Percentiles rank a stretch among this genome's conserved stretches.
Evolutionary conservation across 2,888 invertebrate genomes (phyloP).

Genomic region (Amorpha juglandis): DNA sequence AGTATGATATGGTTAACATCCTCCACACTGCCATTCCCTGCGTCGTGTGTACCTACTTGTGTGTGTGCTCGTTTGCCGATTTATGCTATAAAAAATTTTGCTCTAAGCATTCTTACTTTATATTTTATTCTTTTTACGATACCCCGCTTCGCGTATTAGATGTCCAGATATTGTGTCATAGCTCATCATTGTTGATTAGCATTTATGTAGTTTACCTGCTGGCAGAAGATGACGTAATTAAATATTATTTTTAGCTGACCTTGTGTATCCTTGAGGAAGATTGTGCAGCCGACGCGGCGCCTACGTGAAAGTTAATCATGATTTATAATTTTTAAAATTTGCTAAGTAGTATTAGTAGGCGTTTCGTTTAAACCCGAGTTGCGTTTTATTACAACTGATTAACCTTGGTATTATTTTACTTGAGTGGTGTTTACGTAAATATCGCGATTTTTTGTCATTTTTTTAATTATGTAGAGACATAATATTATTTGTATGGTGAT

Average conservation of each 20-base stretch:
- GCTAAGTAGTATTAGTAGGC: slow-evolving; percentile 26
- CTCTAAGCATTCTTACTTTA: neutral
- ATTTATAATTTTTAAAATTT: slow-evolving; percentile 22
- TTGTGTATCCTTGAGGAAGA: slow-evolving; percentile 17
- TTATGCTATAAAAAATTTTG: too few relatives aligned
- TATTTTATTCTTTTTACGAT: neutral
- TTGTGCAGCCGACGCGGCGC: slow-evolving; percentile 12
- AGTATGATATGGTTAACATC: too few relatives aligned
- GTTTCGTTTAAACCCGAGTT: neutral
- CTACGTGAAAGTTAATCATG: slow-evolving; percentile 14
- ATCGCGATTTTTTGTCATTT: too few relatives aligned
- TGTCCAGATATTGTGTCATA: slow-evolving; percentile 10
- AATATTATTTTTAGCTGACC: slow-evolving; percentile 11
- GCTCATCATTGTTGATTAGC: slow-evolving; percentile 16
- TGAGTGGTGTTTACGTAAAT: too few relatives aligned
- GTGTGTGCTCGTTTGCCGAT: too few relatives aligned
- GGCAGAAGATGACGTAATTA: slow-evolving; percentile 27
- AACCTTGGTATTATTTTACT: neutral
- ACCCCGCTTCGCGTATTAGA: neutral
- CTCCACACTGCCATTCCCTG: too few relatives aligned
- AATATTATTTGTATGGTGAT: too few relatives aligned
- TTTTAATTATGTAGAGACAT: too few relatives aligned
- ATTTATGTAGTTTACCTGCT: slow-evolving; percentile 24
- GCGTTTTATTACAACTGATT: too few relatives aligned
- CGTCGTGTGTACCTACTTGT: too few relatives aligned